Base-by-base conservation (phyloP, 2,797 vertebrate species). In the Neosalanx taihuensis region DNA sequence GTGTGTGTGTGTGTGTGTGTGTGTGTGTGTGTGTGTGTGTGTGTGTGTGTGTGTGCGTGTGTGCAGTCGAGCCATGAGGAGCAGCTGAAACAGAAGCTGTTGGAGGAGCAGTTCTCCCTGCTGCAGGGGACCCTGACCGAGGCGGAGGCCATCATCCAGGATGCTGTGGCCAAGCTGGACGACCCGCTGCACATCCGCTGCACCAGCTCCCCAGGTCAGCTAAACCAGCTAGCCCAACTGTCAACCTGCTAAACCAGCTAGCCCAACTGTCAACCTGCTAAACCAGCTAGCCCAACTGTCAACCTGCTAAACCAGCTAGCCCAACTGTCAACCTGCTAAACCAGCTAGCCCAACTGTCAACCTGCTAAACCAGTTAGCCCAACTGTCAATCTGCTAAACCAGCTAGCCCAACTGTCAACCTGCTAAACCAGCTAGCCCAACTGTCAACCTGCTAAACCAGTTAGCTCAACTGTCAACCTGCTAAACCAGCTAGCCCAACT, bases 181-280 rank as follows among this genome's bases (percentile, higher is more conserved):
- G 96, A 99, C 79, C 96, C 97, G 0, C 86, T 98, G 76, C 96
- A 98, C 56, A 59, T 99, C 65, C 94, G 95, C 82, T 98, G 96
- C 86, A 98, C 96, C 88, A 97, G 97, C 87, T 98, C 97, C 69
- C 97, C 97, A 76, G 97, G 97, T 97, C 71, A 26, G 53, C 23
- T 1, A 26, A 26, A 26, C 23, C 23, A 26, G 23, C 23, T 41
- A 41, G 37, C 37, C 10, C 37, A 37, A 37, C 37, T 41, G 1
- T 12, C 37, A 9, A 7, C 9, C 37, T 41, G 37, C 9, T 41
- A 7, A 41, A 41, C 37, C 10, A 37, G 35, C 9, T 41, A 41
- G 9, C 9, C 1, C 9, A 41, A 41, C 37, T 41, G 6, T 41
- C 12, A 35, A 35, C 33, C 0, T 6, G 33, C 9, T 41, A 7